Conservation (phyloP, 2,888 invertebrate species). For the Ormyrus pomaceus region DNA sequence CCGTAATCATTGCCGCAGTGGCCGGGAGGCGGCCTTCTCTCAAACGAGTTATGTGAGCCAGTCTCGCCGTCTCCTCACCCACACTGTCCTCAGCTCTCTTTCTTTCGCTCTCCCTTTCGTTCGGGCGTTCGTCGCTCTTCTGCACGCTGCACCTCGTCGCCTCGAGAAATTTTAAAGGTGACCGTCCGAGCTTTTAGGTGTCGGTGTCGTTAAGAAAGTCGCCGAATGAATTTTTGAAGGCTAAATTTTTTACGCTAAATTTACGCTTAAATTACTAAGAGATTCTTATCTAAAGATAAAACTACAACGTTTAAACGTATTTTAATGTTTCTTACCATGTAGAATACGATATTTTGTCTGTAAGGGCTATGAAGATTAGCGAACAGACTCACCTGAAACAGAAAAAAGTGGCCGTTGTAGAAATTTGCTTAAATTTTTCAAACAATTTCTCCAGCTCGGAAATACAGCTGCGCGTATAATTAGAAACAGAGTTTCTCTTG, state of each 20-base stretch:
- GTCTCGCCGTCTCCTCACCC: constrained; percentile 18
- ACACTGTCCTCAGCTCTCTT: neutral
- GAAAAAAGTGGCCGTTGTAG: neutral
- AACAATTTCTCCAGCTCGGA: too few species aligned
- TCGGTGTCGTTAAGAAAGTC: neutral
- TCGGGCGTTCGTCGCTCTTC: neutral
- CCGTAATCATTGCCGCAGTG: constrained; percentile 32
- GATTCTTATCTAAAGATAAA: too few species aligned
- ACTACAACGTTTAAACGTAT: neutral
- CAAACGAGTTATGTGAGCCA: constrained; percentile 39
- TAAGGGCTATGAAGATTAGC: constrained; percentile 53
- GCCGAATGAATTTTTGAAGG: too few species aligned
- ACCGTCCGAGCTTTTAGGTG: neutral
- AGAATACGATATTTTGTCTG: constrained; percentile 52
- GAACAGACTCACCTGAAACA: constrained; percentile 55
- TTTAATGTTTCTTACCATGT: constrained; percentile 50
- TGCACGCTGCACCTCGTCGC: neutral
- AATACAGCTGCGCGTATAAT: neutral
- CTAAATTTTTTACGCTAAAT: too few species aligned
- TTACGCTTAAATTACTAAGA: too few species aligned
- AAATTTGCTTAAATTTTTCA: too few species aligned
- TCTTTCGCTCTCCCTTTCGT: constrained; percentile 6
- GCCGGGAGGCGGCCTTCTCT: constrained; percentile 4
- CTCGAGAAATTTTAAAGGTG: neutral
- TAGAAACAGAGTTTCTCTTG: constrained; percentile 10